Evolutionary conservation across 2,113 vertebrate species (phyloP).

Genomic region (Collichthys lucidus): DNA sequence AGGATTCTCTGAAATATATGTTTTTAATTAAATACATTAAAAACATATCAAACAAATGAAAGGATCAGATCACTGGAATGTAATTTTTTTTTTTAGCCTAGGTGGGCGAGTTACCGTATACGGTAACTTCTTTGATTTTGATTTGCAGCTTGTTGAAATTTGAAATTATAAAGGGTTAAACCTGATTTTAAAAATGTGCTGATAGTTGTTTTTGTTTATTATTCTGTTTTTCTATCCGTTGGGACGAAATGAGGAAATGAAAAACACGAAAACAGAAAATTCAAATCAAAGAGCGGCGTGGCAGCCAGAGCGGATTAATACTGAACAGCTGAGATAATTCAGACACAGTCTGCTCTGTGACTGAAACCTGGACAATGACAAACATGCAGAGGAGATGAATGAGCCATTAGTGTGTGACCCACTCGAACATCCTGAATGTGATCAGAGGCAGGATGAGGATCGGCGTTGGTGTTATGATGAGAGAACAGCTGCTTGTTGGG

Average conservation of each 20-base stretch:
- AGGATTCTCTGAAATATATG: no score
- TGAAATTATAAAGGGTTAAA: no score
- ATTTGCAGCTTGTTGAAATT: no score
- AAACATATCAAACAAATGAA: no score
- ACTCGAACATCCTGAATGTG: not conserved
- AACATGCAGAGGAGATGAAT: not conserved
- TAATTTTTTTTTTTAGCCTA: no score
- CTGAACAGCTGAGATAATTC: constrained; percentile 8
- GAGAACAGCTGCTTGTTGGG: not conserved
- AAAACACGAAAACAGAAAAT: not conserved
- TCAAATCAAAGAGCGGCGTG: not conserved
- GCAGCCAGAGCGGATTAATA: not conserved
- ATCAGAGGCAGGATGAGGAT: not conserved
- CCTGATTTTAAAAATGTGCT: no score
- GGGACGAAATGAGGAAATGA: not conserved
- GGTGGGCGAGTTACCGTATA: no score
- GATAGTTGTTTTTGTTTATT: no score
- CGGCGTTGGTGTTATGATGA: no score
- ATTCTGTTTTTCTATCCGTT: not conserved
- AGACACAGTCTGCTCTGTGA: not conserved
- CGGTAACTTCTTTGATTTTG: no score
- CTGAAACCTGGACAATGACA: not conserved
- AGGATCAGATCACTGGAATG: no score
- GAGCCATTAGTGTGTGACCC: not conserved
- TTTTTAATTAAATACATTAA: no score